A percentile compares a stretch with the other conserved stretches of the same genome.
These are phyloP conservation scores for Mycteria americana DNA, from an alignment of 2,797 vertebrate species.

Conservation along the genomic window DNA sequence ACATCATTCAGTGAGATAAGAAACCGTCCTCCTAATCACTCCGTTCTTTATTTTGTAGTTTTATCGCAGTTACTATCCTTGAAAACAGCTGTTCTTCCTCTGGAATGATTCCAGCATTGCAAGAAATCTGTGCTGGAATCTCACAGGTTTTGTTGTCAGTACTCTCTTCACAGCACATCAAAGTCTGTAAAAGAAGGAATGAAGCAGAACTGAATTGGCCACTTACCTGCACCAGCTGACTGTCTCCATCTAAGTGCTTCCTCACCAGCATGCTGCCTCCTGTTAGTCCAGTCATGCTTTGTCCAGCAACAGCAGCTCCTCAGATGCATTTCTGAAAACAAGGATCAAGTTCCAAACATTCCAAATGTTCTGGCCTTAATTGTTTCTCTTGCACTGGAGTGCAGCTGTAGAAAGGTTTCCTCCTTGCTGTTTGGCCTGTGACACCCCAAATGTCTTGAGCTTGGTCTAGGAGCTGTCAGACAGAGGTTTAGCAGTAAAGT, in stretches of 20 bases:
- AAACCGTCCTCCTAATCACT: background rate
- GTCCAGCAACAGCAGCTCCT: background rate
- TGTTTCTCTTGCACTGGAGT: background rate
- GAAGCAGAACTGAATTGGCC: background rate
- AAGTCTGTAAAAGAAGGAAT: conserved; percentile 5
- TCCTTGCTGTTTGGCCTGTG: background rate
- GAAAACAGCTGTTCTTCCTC: background rate
- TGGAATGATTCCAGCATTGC: background rate
- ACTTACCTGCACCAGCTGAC: background rate
- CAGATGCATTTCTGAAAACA: background rate
- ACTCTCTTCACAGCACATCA: background rate
- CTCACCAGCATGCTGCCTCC: background rate
- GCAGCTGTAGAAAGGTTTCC: background rate
- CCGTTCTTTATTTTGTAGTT: background rate
- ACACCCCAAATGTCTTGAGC: background rate
- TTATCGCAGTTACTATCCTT: background rate
- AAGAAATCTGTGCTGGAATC: background rate
- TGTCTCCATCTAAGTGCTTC: background rate
- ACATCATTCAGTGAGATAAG: background rate
- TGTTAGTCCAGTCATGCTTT: background rate
- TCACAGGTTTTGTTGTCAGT: background rate
- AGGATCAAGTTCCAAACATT: background rate
- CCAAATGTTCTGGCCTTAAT: background rate
- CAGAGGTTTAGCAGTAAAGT: background rate
- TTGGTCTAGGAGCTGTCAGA: background rate